phyloP scores from a whole-genome alignment of 1,140 invertebrate genomes.

The Bathynomus jamesi region DNA sequence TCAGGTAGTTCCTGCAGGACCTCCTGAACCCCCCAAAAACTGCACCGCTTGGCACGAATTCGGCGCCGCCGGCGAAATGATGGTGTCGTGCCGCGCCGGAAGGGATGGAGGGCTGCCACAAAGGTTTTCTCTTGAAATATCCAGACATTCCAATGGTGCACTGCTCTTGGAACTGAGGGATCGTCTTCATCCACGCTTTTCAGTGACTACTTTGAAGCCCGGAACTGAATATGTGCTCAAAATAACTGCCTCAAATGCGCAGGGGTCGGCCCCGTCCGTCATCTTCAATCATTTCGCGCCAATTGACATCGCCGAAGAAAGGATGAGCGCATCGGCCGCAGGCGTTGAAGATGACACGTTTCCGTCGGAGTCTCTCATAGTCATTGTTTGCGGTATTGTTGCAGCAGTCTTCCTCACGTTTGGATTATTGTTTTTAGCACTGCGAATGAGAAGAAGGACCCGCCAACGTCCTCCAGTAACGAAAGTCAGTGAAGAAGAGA shows the following conservation, averaged over 20 bases:
- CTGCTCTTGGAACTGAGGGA: background rate
- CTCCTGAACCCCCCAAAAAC: slow-evolving; percentile 75
- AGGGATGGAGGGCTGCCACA: slow-evolving; percentile 32
- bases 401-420: background rate
- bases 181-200: slow-evolving; percentile 42
- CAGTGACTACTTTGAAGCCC: slow-evolving; percentile 62
- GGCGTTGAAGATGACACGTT: background rate
- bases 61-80: slow-evolving; percentile 18
- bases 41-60: slow-evolving; percentile 47
- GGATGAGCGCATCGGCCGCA: slow-evolving; percentile 1
- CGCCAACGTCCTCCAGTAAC: background rate
- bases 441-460: background rate
- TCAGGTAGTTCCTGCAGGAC: slow-evolving; percentile 51
- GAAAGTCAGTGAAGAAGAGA: background rate
- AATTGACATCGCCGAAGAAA: slow-evolving; percentile 18
- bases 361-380: background rate
- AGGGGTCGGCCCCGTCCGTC: slow-evolving; percentile 51
- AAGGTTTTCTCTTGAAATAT: slow-evolving; percentile 29
- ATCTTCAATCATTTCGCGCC: slow-evolving; percentile 11
- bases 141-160: background rate
- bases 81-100: slow-evolving; percentile 25
- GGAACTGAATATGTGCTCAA: slow-evolving; percentile 81
- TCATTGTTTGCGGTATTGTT: background rate
- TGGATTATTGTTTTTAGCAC: background rate
- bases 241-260: slow-evolving; percentile 74